Conservation (phyloP, 1,140 invertebrate genomes). For the Drosophila kepulauana region DNA sequence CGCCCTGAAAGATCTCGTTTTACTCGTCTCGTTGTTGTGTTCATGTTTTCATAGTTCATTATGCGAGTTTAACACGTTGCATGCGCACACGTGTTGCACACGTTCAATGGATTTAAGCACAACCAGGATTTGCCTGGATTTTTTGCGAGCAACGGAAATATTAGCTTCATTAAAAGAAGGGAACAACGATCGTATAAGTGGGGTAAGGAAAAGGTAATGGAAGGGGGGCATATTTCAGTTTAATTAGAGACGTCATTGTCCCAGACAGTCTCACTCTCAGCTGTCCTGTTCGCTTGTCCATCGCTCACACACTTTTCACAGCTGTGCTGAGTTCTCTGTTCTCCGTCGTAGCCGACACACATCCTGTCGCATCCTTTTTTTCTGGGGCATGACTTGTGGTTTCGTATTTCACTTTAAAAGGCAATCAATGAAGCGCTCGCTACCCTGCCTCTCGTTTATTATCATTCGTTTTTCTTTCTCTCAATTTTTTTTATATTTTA, state of each 20-base stretch:
- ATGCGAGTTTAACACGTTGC: conserved; percentile 53
- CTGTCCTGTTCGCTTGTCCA: conserved; percentile 3
- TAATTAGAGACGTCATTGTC: conserved; percentile 33
- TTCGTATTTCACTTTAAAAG: conserved; percentile 64
- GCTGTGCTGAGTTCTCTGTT: conserved; percentile 31
- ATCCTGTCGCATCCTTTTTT: conserved; percentile 62
- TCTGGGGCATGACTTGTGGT: conserved; percentile 55
- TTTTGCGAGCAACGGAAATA: conserved; percentile 48
- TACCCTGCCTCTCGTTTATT: conserved; percentile 6
- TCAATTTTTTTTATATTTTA: conserved; percentile 25
- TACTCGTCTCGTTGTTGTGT: conserved; percentile 25
- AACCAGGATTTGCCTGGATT: conserved; percentile 39
- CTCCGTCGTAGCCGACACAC: conserved; percentile 25
- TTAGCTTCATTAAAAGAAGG: conserved; percentile 41
- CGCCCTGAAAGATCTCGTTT: conserved; percentile 49
- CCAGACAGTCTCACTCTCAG: conserved; percentile 19
- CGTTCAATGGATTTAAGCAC: conserved; percentile 49
- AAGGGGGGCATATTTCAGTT: conserved; percentile 25
- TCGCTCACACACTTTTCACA: conserved; percentile 43
- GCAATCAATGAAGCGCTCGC: conserved; percentile 53
- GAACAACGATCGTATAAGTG: not conserved
- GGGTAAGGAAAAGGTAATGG: not conserved
- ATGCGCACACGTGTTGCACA: conserved; percentile 62
- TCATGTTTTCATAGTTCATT: conserved; percentile 61
- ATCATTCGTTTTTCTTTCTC: not conserved